Evolutionary conservation across 1,140 invertebrate species (phyloP), one percentile per base, ranked within the genome.

Genomic region (Drosophila littoralis): DNA sequence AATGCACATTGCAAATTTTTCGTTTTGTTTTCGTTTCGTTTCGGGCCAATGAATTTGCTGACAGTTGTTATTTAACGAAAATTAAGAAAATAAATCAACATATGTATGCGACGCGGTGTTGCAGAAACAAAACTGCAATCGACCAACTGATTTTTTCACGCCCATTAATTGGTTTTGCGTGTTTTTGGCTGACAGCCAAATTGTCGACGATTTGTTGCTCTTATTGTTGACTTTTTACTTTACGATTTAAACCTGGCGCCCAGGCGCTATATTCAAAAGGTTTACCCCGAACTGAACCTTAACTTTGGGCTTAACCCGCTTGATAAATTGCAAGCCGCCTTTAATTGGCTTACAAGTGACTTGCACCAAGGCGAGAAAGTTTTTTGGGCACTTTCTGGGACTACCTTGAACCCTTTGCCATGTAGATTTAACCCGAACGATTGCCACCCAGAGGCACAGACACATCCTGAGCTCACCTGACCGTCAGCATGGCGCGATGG

Each of bases 161-260:
- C 84, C 84, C 84, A 84, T 89, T 89, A 89, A 89, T 89, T 89
- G 84, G 81, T 84, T 89, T 89, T 89, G 84, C 84, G 84, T 89
- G 84, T 89, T 84, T 74, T 86, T 65, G 70, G 69, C 50, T 66
- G 83, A 89, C 84, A 88, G 84, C 69, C 83, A 86, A 86, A 86
- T 89, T 89, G 83, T 79, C 84, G 84, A 89, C 83, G 79, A 86
- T 89, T 89, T 86, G 84, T 86, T 70, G 82, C 70, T 65, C 17
- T 51, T 55, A 45, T 54, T 65, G 38, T 64, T 71, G 48, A 54
- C 64, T 80, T 72, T 77, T 48, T 43, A 36, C 36, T 48, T 40
- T 38, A 46, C 38, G 32, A 50, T 48, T 46, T 40, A 40, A 40
- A 51, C 42, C 59, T 78, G 81, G 82, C 82, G 82, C 81, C 82